These are phyloP conservation scores for Tetranychus piercei DNA, from an alignment of 2,888 invertebrate genomes.

Conservation along the genomic window DNA sequence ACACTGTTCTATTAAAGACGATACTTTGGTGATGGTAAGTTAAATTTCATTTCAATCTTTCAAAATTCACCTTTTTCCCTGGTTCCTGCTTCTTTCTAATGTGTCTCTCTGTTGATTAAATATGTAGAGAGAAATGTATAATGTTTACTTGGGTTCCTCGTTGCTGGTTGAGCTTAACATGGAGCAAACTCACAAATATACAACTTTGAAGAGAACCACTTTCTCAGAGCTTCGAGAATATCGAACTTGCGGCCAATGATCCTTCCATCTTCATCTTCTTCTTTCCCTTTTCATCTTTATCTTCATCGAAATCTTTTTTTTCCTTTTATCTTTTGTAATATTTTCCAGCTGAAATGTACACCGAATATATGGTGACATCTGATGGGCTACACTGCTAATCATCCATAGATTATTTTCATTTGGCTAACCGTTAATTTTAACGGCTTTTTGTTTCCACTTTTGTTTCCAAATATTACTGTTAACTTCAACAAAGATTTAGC, in stretches of 20 bases:
- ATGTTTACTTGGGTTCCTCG: neutral
- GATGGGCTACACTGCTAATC: neutral
- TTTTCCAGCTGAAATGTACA: neutral
- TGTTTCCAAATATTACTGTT: no score
- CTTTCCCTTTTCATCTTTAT: neutral
- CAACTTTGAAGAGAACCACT: neutral
- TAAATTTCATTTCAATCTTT: neutral
- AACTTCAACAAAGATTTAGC: no score
- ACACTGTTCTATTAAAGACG: neutral
- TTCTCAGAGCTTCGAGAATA: neutral
- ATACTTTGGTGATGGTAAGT: slow-evolving; percentile 1
- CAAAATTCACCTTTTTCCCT: neutral
- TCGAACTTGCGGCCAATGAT: slow-evolving; percentile 1
- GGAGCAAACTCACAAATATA: neutral
- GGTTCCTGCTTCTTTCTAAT: neutral
- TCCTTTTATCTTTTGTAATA: neutral
- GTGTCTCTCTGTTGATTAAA: neutral
- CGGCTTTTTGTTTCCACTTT: no score
- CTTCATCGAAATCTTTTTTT: neutral
- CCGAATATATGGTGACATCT: neutral
- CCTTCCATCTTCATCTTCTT: neutral
- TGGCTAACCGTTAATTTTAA: no score
- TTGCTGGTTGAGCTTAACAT: neutral
- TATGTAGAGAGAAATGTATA: neutral
- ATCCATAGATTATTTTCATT: no score